A percentile compares a stretch with the other conserved stretches of the same genome.
Conservation (phyloP, 2,113 vertebrate genomes). For the Orthochromis indermauri region DNA sequence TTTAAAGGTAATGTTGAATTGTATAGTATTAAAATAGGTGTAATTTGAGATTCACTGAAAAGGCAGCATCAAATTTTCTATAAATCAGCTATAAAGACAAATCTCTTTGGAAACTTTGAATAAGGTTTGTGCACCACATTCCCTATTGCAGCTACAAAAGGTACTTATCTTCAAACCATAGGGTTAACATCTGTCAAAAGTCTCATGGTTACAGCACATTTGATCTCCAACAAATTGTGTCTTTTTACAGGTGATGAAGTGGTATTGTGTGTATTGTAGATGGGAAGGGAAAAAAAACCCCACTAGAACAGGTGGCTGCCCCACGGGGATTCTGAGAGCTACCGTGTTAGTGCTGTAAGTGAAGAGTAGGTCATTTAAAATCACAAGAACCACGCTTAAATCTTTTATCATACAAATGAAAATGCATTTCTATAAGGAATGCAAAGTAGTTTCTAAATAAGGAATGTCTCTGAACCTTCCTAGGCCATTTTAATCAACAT, state of each 20-base stretch:
- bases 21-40: neutral
- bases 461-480: neutral
- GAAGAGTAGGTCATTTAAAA: neutral
- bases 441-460: conserved; percentile 20
- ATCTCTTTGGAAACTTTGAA: neutral
- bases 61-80: neutral
- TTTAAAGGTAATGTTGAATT: neutral
- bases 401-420: neutral
- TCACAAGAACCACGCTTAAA: neutral
- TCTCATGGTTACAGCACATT: neutral
- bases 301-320: neutral
- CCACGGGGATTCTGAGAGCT: neutral
- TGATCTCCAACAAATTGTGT: neutral
- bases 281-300: accelerated
- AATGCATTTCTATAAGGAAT: neutral
- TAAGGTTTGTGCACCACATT: neutral
- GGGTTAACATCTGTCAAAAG: neutral
- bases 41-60: neutral
- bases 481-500: conserved; percentile 14
- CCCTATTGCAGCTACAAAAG: neutral
- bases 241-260: neutral
- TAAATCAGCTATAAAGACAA: neutral
- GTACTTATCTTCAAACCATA: neutral
- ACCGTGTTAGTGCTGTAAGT: neutral
- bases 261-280: neutral